Base-by-base conservation (phyloP, 2,888 invertebrate genomes). In the Leptothorax acervorum region DNA sequence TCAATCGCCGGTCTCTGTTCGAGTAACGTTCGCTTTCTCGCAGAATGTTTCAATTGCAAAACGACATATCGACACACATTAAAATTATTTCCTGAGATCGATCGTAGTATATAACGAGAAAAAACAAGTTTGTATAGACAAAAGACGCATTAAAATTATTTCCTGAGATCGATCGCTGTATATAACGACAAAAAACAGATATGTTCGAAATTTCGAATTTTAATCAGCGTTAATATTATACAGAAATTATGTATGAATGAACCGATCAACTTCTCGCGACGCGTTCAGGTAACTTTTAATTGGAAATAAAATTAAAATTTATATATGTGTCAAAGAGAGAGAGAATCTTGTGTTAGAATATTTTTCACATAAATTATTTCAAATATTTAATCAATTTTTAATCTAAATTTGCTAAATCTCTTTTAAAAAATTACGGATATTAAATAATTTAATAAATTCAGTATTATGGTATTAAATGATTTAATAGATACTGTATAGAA, bases 41-140 rank as follows among this genome's bases (percentile, higher is more conserved):
- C 78, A 62, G 71, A 57, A 75, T 87, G 79, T 70, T 79, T 68
- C 48, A 76, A 84, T 86, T 83, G 70, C 42, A 81, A 82, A 86
- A 85, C 68, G 35, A 15, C n/a, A 57, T 70, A 45, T 39, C 4
- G 15, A 71, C 12, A 53, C 3, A n/a, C 3, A n/a, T 48, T 45
- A 70, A 23, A 71, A 48, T 79, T 12, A 57, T n/a, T 79, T 79
- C 0, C 15, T 35, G 18, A 63, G 15, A 15, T 39, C 4, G 28
- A 74, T 28, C 51, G n/a, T 74, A 57, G 5, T 42, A 73, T 48
- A 48, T 9, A 23, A 18, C 4, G 51, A 5, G 12, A 51, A 51
- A 51, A 51, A 51, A 35, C 35, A 35, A 6, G 6, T 35, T 35
- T 35, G 5, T 35, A 35, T 18, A 51, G 15, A 18, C 51, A 45